These are phyloP conservation scores for Lampropteryx suffumata DNA, from an alignment of 2,888 invertebrate genomes.

Conservation along the genomic window DNA sequence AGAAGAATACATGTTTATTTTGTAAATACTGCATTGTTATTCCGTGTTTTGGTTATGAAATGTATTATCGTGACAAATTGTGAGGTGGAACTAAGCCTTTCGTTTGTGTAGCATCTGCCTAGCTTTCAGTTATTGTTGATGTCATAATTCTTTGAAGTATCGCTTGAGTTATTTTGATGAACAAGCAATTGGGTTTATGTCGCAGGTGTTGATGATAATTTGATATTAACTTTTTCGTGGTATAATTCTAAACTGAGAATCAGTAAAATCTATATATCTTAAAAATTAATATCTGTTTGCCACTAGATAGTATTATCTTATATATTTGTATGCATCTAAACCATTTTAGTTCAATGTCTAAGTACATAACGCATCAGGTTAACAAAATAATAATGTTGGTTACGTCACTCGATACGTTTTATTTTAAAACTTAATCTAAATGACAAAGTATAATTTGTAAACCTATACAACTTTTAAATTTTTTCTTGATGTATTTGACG, in stretches of 20 bases:
- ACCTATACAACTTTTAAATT: constrained; percentile 31
- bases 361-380: not conserved
- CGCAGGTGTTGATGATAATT: constrained; percentile 27
- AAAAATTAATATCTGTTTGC: no score
- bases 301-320: no score
- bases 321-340: no score
- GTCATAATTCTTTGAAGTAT: constrained; percentile 52
- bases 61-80: constrained; percentile 78
- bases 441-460: constrained; percentile 34
- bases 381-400: not conserved
- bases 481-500: constrained; percentile 31
- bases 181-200: constrained; percentile 26
- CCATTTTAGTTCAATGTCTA: not conserved
- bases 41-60: constrained; percentile 76
- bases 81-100: constrained; percentile 68
- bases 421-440: constrained; percentile 20
- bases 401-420: constrained; percentile 24
- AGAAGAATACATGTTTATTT: constrained; percentile 68
- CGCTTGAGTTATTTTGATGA: constrained; percentile 43
- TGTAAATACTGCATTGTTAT: constrained; percentile 68
- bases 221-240: constrained; percentile 10
- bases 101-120: constrained; percentile 58
- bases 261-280: no score
- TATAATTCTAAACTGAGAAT: not conserved
- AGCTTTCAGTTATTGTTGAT: constrained; percentile 45